Base-by-base conservation (phyloP, 2,113 vertebrate genomes). In the Myrmecophaga tridactyla region DNA sequence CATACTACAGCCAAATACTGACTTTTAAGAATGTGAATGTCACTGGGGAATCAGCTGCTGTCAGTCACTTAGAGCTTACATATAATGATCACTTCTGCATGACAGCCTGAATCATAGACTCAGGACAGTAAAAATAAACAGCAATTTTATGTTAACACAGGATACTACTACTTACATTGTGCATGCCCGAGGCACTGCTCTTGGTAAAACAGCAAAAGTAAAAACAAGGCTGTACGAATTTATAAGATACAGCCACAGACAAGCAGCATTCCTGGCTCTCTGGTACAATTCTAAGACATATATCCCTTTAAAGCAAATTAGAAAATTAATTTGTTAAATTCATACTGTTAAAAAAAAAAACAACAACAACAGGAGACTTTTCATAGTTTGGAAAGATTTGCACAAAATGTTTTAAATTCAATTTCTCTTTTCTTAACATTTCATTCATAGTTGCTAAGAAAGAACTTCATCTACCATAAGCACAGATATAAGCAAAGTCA, bases 81-180 rank as follows among this genome's bases (percentile, higher is more conserved):
- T 90, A 69, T 82, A 97, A 96, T 25, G 48, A 94, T 87, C 0
- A n/a, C 89, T 96, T 97, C 29, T 95, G 96, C 96, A 82, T 94
- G 96, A 96, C 92, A 94, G 96, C 83, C 97, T 86, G 92, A 94
- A 97, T 92, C 96, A 92, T 12, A 92, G 90, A 90, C 95, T 96
- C 88, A 78, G 81, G 83, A 92, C 36, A 85, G 93, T 92, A 96
- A 98, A 97, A 97, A 97, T 95, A 97, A 98, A 97, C 86, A 96
- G 97, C 70, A 96, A 96, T 92, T 96, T 90, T 77, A 56, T 85
- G 95, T 96, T 96, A 96, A 97, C 75, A 94, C 6, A 13, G 96
- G 96, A 75, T 94, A 95, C 76, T 65, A 73, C 83, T n/a, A 70
- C 97, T 94, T 93, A 86, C 48, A 92, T 83, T 84, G 78, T 60